Evolutionary conservation across 2,113 vertebrate species (phyloP).

Genomic region (Egretta garzetta): DNA sequence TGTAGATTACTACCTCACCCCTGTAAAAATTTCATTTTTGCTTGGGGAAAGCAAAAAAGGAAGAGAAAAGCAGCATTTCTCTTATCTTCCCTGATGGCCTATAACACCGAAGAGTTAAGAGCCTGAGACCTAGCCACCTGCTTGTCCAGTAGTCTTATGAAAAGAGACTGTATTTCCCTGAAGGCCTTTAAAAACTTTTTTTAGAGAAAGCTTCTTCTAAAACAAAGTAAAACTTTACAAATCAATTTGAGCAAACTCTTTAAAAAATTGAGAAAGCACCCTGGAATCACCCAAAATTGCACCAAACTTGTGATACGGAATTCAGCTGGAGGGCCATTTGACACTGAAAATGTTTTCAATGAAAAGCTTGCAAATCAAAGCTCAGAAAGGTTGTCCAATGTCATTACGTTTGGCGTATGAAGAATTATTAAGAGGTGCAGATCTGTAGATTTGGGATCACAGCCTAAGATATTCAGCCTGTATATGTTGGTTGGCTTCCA

Average conservation of each 20-base stretch:
- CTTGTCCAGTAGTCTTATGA: background rate
- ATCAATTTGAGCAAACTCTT: background rate
- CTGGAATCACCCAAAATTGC: background rate
- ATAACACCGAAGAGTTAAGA: background rate
- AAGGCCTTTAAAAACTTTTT: background rate
- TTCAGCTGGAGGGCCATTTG: background rate
- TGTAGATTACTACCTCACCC: slow-evolving; percentile 31
- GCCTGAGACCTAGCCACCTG: slow-evolving; percentile 16
- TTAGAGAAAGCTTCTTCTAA: background rate
- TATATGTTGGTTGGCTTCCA: background rate
- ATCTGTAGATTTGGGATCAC: slow-evolving; percentile 4
- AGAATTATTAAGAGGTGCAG: background rate
- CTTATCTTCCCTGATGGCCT: slow-evolving; percentile 27
- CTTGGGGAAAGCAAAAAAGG: slow-evolving; percentile 14
- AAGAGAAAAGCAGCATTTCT: slow-evolving; percentile 40
- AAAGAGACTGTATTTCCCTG: background rate
- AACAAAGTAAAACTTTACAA: background rate
- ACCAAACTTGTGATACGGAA: background rate
- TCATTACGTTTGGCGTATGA: background rate
- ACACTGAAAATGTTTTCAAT: background rate
- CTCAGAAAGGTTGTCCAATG: background rate
- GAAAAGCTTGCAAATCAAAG: background rate
- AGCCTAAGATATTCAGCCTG: background rate
- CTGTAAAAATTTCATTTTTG: slow-evolving; percentile 38
- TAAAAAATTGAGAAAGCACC: background rate